Conservation (phyloP, 2,113 vertebrate species). For the Gambusia holbrooki region DNA sequence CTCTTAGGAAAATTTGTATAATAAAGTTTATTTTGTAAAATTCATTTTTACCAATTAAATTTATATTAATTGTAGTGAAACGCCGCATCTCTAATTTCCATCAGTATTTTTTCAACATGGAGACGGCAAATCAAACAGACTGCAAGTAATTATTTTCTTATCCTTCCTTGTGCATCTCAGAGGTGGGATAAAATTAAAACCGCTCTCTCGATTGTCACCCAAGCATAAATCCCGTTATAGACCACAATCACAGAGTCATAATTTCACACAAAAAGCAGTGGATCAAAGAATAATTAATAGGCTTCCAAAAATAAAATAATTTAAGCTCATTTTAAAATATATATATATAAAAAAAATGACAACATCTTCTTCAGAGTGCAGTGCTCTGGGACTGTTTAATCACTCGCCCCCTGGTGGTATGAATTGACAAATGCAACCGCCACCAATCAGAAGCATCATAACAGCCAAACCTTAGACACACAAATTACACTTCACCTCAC, state of each 20-base stretch:
- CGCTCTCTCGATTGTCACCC: slow-evolving; percentile 57
- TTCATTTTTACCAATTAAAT: not conserved
- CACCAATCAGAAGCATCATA: slow-evolving; percentile 66
- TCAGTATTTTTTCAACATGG: slow-evolving; percentile 14
- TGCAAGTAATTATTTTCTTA: not conserved
- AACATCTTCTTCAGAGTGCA: slow-evolving; percentile 68
- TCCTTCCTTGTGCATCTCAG: slow-evolving; percentile 31
- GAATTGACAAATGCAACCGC: slow-evolving; percentile 25
- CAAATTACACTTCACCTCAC: slow-evolving; percentile 36
- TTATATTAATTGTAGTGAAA: not conserved
- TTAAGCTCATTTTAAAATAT: slow-evolving; percentile 52
- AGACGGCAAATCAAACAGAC: not conserved
- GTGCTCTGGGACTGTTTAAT: slow-evolving; percentile 51
- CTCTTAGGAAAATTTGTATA: not conserved
- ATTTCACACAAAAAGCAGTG: slow-evolving; percentile 41
- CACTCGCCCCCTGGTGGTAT: slow-evolving; percentile 56
- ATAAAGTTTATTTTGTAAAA: not conserved
- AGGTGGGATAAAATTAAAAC: not conserved
- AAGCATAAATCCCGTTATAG: slow-evolving; percentile 31
- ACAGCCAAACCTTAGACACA: slow-evolving; percentile 56
- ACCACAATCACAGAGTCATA: slow-evolving; percentile 41
- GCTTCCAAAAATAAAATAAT: slow-evolving; percentile 61
- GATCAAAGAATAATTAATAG: slow-evolving; percentile 64
- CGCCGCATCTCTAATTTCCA: not conserved
- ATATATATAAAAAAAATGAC: slow-evolving; percentile 24